These are phyloP conservation scores for Ptychoptera contaminata DNA, from an alignment of 2,888 invertebrate genomes.

Conservation along the genomic window DNA sequence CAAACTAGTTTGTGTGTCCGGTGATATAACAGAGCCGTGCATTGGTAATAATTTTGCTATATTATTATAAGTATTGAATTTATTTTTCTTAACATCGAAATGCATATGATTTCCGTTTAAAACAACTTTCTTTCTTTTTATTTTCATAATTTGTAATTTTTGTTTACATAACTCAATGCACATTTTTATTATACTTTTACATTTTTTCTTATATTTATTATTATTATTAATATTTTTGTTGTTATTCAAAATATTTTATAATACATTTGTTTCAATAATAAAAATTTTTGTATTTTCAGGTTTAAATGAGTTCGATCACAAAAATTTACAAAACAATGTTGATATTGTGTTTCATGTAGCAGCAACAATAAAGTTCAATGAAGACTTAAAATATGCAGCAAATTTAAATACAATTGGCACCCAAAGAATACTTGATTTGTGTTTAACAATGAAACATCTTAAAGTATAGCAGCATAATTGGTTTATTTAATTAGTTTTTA, in stretches of 20 bases:
- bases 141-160: too few relatives aligned
- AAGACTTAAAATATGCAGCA: slow-evolving; percentile 73
- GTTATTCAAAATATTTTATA: too few relatives aligned
- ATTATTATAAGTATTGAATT: too few relatives aligned
- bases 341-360: slow-evolving; percentile 89
- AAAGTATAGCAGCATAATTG: slow-evolving; percentile 32
- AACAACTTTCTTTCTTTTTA: too few relatives aligned
- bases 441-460: slow-evolving; percentile 61
- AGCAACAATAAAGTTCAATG: slow-evolving; percentile 89
- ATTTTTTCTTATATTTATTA: too few relatives aligned
- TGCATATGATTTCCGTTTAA: too few relatives aligned
- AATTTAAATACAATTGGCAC: slow-evolving; percentile 84
- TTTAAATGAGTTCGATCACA: slow-evolving; percentile 46
- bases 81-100: too few relatives aligned
- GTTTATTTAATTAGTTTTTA: slow-evolving; percentile 1
- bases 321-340: slow-evolving; percentile 45
- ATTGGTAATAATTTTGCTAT: slow-evolving; percentile 39
- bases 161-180: too few relatives aligned
- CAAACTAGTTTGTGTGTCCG: slow-evolving; percentile 53
- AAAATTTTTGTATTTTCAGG: slow-evolving; percentile 18
- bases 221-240: too few relatives aligned
- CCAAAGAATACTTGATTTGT: slow-evolving; percentile 64
- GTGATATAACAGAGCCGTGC: slow-evolving; percentile 58
- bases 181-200: too few relatives aligned
- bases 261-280: too few relatives aligned